Evolutionary conservation across 2,888 invertebrate genomes (phyloP).

Genomic region (Xestia c-nigrum): DNA sequence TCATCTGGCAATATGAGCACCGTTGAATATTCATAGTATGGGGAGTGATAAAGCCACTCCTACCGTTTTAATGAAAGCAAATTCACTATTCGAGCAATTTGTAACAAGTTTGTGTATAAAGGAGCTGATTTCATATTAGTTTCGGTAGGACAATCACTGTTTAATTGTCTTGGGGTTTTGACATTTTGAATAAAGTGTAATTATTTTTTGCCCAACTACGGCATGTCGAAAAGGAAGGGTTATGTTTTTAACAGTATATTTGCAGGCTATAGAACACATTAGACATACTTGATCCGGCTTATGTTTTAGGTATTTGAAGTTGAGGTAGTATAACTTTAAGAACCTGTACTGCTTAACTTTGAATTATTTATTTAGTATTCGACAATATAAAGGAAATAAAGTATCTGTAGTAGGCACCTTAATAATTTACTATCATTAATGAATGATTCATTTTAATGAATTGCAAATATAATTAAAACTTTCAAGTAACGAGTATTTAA

Average conservation of each 20-base stretch:
- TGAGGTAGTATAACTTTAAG: background rate
- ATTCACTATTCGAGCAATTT: conserved; percentile 70
- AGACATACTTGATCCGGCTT: background rate
- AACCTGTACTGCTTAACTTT: background rate
- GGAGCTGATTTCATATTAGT: conserved; percentile 61
- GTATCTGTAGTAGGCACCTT: background rate
- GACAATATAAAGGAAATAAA: background rate
- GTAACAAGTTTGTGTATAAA: conserved; percentile 56
- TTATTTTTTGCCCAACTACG: background rate
- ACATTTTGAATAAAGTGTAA: background rate
- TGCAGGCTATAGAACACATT: background rate
- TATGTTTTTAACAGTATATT: background rate
- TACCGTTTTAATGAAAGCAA: conserved; percentile 76
- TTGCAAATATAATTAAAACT: conserved; percentile 1
- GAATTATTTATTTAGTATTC: background rate
- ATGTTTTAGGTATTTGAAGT: background rate
- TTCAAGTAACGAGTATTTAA: background rate
- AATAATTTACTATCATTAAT: background rate
- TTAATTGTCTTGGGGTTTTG: conserved; percentile 10
- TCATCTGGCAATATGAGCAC: conserved; percentile 76
- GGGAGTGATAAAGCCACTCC: conserved; percentile 78
- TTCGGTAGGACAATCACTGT: conserved; percentile 38
- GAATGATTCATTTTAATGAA: background rate
- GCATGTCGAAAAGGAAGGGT: background rate
- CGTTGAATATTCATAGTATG: conserved; percentile 81